Percentiles rank a stretch among this genome's conserved stretches.
Conservation (phyloP, 2,113 vertebrate genomes). For the Grus americana region DNA sequence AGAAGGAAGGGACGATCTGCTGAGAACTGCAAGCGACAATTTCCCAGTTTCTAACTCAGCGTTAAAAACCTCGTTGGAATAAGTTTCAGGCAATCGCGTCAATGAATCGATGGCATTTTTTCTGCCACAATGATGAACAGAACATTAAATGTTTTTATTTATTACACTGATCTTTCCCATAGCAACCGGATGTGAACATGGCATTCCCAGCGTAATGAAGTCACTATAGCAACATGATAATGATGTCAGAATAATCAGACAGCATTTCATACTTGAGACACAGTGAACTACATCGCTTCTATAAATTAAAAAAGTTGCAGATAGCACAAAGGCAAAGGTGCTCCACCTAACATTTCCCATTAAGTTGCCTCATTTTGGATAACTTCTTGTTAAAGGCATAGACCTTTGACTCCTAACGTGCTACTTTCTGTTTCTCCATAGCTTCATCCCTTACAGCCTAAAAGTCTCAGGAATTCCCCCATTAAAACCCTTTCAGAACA, state of each 20-base stretch:
- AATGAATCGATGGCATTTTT: not conserved
- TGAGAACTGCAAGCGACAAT: not conserved
- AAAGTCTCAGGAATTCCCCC: not conserved
- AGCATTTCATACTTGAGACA: not conserved
- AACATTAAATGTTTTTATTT: constrained; percentile 37
- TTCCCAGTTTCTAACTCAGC: not conserved
- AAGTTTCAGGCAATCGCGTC: not conserved
- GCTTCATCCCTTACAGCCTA: not conserved
- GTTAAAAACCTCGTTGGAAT: not conserved
- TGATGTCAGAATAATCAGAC: constrained; percentile 39
- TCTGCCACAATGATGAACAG: not conserved
- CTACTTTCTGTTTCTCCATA: not conserved
- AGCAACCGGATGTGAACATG: constrained; percentile 22
- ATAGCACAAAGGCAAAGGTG: not conserved
- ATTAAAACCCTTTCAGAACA: not conserved
- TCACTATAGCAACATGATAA: constrained; percentile 23
- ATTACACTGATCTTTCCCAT: constrained; percentile 30
- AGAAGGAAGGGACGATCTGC: not conserved
- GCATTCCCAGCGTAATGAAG: constrained; percentile 23
- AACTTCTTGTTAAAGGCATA: not conserved
- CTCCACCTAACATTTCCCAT: not conserved
- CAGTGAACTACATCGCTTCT: not conserved
- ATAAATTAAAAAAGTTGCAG: not conserved
- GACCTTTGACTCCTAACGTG: rapidly evolving
- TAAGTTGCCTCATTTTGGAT: not conserved